Evolutionary conservation across 2,113 vertebrate genomes (phyloP).

Genomic region (Ciconia stormi): DNA sequence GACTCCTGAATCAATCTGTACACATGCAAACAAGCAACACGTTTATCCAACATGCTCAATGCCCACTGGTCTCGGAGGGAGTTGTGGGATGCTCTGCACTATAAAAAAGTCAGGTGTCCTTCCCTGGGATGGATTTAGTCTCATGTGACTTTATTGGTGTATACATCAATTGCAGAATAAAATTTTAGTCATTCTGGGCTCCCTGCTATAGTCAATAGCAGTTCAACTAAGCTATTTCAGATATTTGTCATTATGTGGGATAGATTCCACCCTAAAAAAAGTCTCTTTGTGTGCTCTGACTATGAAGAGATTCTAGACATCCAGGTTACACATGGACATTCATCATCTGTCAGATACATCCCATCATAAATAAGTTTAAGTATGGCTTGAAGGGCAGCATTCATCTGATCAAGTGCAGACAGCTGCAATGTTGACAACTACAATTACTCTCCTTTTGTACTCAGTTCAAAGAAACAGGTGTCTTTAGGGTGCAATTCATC

Average conservation of each 20-base stretch:
- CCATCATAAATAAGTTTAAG: background rate
- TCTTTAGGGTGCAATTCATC: background rate
- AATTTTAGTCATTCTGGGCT: background rate
- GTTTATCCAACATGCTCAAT: background rate
- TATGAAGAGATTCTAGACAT: background rate
- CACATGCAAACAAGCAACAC: background rate
- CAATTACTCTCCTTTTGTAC: background rate
- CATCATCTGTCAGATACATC: background rate
- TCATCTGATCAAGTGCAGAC: background rate
- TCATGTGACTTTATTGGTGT: background rate
- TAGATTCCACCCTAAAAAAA: background rate
- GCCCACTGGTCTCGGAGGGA: background rate
- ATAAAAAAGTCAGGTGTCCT: background rate
- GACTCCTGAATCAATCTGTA: background rate
- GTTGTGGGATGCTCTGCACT: background rate
- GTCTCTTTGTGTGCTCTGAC: background rate
- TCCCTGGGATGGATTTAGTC: background rate
- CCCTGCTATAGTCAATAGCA: background rate
- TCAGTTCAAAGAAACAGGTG: background rate
- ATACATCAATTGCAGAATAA: background rate
- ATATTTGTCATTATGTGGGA: background rate
- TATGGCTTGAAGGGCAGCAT: background rate
- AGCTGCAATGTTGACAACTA: background rate
- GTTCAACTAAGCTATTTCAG: background rate
- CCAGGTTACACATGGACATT: background rate